phyloP scores from a whole-genome alignment of 2,888 invertebrate genomes.

The Lissocephala sabroskyi region DNA sequence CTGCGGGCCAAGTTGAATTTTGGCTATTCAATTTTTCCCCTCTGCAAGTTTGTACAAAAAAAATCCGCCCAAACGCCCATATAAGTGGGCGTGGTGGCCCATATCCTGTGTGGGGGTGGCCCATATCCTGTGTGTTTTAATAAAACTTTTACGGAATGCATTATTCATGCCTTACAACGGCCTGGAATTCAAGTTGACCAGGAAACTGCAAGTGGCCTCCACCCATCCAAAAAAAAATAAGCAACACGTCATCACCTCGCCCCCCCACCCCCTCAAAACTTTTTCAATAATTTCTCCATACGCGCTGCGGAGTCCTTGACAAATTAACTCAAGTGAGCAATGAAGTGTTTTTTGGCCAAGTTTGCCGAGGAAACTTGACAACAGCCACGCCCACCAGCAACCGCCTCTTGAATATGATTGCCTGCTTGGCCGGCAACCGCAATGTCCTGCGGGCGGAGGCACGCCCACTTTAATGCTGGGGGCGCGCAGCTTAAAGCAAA shows the following conservation, averaged over 20 bases:
- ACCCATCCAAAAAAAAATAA: not conserved
- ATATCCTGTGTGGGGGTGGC: not conserved
- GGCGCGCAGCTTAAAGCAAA: slow-evolving; percentile 44
- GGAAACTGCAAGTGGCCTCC: slow-evolving; percentile 20
- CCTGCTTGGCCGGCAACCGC: too few species aligned
- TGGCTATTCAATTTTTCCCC: slow-evolving; percentile 16
- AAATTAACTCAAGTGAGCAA: slow-evolving; percentile 63
- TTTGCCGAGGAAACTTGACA: slow-evolving; percentile 16
- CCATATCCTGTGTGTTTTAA: slow-evolving; percentile 50
- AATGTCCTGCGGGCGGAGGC: too few species aligned
- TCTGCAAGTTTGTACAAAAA: slow-evolving; percentile 2
- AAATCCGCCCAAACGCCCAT: too few species aligned
- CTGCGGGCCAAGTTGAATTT: slow-evolving; percentile 16
- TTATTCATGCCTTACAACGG: slow-evolving; percentile 51
- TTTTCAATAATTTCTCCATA: slow-evolving; percentile 59
- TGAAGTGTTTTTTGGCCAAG: slow-evolving; percentile 63
- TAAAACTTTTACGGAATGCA: slow-evolving; percentile 53
- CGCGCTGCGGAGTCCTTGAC: slow-evolving; percentile 47
- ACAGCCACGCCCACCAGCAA: not conserved
- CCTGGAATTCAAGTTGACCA: not conserved
- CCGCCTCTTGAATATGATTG: too few species aligned
- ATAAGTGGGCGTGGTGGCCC: not conserved
- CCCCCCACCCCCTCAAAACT: slow-evolving; percentile 26
- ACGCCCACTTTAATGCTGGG: too few species aligned
- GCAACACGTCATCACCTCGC: not conserved